Evolutionary conservation across 2,113 vertebrate genomes (phyloP).

Genomic region (Semnopithecus entellus): DNA sequence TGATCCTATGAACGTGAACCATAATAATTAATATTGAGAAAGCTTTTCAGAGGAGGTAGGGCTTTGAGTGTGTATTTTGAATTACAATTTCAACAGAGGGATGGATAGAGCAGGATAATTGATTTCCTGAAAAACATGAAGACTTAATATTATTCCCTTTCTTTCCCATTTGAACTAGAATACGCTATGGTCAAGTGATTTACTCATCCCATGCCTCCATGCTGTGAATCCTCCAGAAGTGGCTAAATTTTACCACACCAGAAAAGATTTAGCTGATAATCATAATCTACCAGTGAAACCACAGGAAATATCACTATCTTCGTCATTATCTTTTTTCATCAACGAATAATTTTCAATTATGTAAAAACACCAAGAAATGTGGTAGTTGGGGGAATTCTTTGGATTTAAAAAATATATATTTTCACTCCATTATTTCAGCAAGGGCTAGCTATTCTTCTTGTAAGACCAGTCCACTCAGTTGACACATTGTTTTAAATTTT

Average conservation of each 20-base stretch:
- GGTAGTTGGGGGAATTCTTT: slow-evolving; percentile 33
- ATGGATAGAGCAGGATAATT: background rate
- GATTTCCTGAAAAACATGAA: background rate
- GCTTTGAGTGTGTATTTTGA: background rate
- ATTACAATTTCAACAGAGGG: background rate
- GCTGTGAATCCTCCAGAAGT: background rate
- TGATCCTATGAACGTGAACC: background rate
- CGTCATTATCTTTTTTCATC: slow-evolving; percentile 43
- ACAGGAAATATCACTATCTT: background rate
- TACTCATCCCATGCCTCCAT: background rate
- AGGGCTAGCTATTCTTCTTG: slow-evolving; percentile 64
- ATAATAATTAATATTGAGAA: background rate
- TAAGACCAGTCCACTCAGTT: slow-evolving; percentile 68
- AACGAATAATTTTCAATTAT: slow-evolving; percentile 56
- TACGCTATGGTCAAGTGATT: background rate
- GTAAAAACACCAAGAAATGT: slow-evolving; percentile 72
- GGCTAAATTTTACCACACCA: background rate
- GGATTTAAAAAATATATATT: slow-evolving; percentile 57
- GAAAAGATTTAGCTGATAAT: background rate
- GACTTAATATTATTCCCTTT: background rate
- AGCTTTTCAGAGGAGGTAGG: background rate
- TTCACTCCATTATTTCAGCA: slow-evolving; percentile 76
- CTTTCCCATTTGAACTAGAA: background rate
- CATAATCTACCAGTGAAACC: background rate
- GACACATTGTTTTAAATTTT: slow-evolving; percentile 79